Evolutionary conservation across 2,888 invertebrate species (phyloP).

Genomic region (Polyploca ridens): DNA sequence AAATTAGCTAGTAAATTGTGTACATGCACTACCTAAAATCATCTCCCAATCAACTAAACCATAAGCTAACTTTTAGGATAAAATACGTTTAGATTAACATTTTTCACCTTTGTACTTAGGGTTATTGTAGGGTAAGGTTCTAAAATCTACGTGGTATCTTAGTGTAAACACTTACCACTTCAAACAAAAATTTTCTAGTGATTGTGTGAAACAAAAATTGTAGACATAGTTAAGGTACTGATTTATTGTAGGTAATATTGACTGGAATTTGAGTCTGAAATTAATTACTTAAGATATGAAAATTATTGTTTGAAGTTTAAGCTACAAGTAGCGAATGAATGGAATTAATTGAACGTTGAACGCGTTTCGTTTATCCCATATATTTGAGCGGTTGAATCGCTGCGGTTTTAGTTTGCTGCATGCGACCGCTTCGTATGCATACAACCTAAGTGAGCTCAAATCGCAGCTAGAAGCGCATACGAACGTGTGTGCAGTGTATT

Average conservation of each 20-base stretch:
- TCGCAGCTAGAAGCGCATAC: conserved; percentile 29
- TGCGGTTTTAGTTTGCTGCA: not conserved
- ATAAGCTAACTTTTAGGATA: conserved; percentile 52
- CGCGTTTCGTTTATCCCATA: conserved; percentile 5
- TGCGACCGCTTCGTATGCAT: not conserved
- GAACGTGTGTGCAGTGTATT: conserved; percentile 55
- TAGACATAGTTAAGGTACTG: conserved; percentile 63
- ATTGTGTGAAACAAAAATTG: conserved; percentile 37
- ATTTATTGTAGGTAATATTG: conserved; percentile 60
- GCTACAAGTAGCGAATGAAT: conserved; percentile 29
- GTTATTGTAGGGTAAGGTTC: conserved; percentile 53
- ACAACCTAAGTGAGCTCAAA: conserved; percentile 19
- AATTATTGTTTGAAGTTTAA: conserved; percentile 71
- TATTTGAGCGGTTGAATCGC: conserved; percentile 10
- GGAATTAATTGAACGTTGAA: conserved; percentile 14
- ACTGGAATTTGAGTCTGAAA: conserved; percentile 73
- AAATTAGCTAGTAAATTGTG: conserved; percentile 9
- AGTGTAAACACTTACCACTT: conserved; percentile 53
- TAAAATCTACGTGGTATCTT: conserved; percentile 47
- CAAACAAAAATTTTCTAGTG: conserved; percentile 68
- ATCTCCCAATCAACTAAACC: conserved; percentile 48
- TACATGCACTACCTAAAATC: conserved; percentile 42
- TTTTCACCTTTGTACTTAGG: conserved; percentile 73
- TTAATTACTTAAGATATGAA: conserved; percentile 59
- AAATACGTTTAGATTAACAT: conserved; percentile 55